These are phyloP conservation scores for Marcusenius ussheri DNA, from an alignment of 2,113 vertebrate species.

Conservation along the genomic window DNA sequence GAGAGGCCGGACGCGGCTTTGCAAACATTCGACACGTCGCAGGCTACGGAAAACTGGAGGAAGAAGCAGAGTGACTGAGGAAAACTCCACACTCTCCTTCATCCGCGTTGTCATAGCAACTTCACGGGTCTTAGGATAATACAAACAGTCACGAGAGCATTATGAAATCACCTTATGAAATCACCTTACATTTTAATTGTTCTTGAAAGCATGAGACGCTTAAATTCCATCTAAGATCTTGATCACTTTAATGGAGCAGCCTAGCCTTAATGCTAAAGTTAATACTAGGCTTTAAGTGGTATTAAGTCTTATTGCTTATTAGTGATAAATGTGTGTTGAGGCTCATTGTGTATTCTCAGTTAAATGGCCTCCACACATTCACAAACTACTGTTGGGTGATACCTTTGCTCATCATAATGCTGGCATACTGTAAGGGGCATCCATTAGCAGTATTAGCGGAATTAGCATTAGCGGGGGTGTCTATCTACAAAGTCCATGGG, in stretches of 20 bases:
- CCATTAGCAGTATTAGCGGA: neutral
- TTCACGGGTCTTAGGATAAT: neutral
- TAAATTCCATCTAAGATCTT: neutral
- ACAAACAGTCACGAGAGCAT: neutral
- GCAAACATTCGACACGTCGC: neutral
- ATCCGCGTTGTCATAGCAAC: neutral
- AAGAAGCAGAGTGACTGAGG: neutral
- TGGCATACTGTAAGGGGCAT: neutral
- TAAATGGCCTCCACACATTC: neutral
- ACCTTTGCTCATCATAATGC: neutral
- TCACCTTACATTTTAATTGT: neutral
- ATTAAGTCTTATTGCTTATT: neutral
- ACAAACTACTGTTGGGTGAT: neutral
- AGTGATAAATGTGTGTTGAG: neutral
- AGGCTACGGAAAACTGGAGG: neutral
- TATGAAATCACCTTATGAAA: neutral
- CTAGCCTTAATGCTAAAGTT: neutral
- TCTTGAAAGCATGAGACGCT: neutral
- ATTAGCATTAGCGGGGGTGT: neutral
- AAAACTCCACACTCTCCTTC: neutral
- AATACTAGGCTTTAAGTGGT: neutral
- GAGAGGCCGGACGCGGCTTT: neutral
- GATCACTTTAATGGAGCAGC: neutral
- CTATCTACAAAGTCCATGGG: neutral
- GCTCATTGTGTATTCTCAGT: neutral